Evolutionary conservation across 2,113 vertebrate genomes (phyloP).

Genomic region (Ophthalmolycus amberensis): DNA sequence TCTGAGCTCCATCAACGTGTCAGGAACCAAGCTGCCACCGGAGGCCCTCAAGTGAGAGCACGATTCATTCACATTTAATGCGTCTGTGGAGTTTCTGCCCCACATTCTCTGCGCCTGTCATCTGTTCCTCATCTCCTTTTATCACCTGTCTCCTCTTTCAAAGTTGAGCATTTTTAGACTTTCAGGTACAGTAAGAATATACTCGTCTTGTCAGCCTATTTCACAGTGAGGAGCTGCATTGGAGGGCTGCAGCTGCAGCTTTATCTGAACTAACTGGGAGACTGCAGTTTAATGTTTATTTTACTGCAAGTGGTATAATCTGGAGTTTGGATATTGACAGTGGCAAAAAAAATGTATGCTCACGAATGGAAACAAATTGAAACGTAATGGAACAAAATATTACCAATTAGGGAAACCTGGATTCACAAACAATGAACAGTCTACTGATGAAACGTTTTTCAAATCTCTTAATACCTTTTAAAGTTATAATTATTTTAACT

Average conservation of each 20-base stretch:
- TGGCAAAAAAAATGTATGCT: not conserved
- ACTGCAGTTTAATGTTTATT: not conserved
- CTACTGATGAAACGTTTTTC: not conserved
- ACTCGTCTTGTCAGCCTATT: not conserved
- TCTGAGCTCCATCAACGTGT: slow-evolving; percentile 92
- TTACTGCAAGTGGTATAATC: not conserved
- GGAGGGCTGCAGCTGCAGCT: not conserved
- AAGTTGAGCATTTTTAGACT: not conserved
- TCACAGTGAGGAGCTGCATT: not conserved
- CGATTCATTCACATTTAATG: slow-evolving; percentile 35
- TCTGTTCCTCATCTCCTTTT: not conserved
- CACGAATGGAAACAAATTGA: not conserved
- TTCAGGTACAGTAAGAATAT: not conserved
- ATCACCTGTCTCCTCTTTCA: not conserved
- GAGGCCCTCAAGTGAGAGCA: slow-evolving; percentile 94
- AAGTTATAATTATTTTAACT: not conserved
- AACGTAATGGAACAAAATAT: not conserved
- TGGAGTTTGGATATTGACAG: not conserved
- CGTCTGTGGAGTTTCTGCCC: slow-evolving; percentile 22
- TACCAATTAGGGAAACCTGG: not conserved
- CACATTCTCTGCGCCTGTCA: slow-evolving; percentile 2
- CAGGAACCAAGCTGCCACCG: slow-evolving; percentile 94
- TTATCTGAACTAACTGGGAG: not conserved
- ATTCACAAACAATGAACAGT: not conserved
- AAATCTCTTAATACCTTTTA: not conserved